A percentile compares a stretch with the other conserved stretches of the same genome.
Conservation (phyloP, 2,797 vertebrate species). For the Chrosomus eos region DNA sequence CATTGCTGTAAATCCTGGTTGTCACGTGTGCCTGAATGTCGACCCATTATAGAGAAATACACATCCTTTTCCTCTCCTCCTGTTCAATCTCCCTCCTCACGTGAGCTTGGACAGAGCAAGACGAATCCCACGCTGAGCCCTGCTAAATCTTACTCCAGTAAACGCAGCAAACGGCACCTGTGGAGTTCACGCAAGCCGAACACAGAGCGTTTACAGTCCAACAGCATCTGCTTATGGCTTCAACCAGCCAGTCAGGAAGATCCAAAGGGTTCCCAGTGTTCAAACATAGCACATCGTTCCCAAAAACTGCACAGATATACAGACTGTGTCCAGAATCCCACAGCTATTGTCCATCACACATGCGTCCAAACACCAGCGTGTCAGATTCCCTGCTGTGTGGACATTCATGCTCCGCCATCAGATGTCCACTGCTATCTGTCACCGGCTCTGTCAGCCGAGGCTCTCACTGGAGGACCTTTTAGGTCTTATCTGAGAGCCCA, state of each 20-base stretch:
- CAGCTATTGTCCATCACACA: background rate
- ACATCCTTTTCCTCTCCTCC: slow-evolving; percentile 22
- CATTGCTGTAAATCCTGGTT: slow-evolving; percentile 69
- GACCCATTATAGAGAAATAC: slow-evolving; percentile 67
- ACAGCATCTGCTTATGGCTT: slow-evolving; percentile 47
- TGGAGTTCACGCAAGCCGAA: slow-evolving; percentile 30
- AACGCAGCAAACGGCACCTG: slow-evolving; percentile 36
- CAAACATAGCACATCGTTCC: slow-evolving; percentile 26
- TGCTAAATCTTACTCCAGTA: slow-evolving; percentile 34
- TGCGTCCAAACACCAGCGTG: slow-evolving; percentile 30
- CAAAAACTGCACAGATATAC: background rate
- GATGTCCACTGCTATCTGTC: slow-evolving; percentile 8
- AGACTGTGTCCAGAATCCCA: background rate
- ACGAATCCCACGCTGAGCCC: background rate
- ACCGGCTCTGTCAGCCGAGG: slow-evolving; percentile 35
- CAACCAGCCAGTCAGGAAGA: background rate
- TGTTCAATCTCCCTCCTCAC: background rate
- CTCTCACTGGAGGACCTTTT: slow-evolving; percentile 18
- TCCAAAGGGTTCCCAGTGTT: slow-evolving; percentile 13
- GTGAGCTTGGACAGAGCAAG: background rate
- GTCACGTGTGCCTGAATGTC: slow-evolving; percentile 61
- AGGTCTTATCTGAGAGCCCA: background rate
- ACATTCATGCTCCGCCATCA: background rate
- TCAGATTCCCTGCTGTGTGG: slow-evolving; percentile 15
- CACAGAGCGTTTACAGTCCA: background rate